phyloP scores from a whole-genome alignment of 1,140 invertebrate species.

The Cotesia chilonis region DNA sequence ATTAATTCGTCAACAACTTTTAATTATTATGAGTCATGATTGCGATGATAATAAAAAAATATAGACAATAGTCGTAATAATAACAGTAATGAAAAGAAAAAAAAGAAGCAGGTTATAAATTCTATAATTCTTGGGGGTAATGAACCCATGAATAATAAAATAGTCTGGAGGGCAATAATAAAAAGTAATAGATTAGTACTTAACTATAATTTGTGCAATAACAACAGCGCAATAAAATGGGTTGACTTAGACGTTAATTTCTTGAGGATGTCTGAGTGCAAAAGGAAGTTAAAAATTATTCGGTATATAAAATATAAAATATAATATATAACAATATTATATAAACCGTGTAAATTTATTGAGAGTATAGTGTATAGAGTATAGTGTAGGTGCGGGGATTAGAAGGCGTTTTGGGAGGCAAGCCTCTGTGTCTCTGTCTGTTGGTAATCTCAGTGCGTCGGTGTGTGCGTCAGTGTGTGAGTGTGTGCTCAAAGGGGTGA shows the following conservation, averaged over 20 bases:
- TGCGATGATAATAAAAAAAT: no score
- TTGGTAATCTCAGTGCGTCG: slow-evolving; percentile 5
- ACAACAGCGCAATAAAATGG: slow-evolving; percentile 11
- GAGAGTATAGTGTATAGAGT: neutral
- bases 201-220: slow-evolving; percentile 5
- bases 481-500: neutral
- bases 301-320: neutral
- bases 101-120: neutral
- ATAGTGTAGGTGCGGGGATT: neutral
- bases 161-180: slow-evolving; percentile 2
- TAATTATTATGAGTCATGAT: no score
- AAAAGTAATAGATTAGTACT: slow-evolving; percentile 1
- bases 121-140: neutral
- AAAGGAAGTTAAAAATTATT: neutral
- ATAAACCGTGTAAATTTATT: slow-evolving; percentile 23
- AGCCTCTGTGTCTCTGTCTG: neutral
- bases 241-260: slow-evolving; percentile 7
- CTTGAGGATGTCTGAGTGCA: neutral
- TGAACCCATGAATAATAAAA: slow-evolving; percentile 1
- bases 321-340: no score
- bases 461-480: neutral
- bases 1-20: no score
- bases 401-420: neutral
- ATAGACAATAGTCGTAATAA: no score
- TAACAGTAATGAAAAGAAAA: neutral